Evolutionary conservation across 2,113 vertebrate genomes (phyloP).

Genomic region (Indicator indicator): DNA sequence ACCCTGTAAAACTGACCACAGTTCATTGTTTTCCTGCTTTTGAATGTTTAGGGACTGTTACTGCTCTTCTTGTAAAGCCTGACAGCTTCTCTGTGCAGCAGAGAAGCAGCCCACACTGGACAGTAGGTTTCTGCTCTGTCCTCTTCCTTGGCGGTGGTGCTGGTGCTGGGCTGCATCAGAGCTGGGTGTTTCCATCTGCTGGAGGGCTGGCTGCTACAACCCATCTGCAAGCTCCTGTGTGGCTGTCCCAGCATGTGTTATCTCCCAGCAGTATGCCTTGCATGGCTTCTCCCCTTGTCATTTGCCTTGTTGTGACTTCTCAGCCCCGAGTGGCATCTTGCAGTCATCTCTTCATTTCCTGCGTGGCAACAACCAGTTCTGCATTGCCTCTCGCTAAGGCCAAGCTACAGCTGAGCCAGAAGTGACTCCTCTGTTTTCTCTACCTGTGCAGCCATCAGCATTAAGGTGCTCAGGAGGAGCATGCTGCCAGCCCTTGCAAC

Average conservation of each 20-base stretch:
- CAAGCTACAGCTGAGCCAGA: background rate
- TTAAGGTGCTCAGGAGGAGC: background rate
- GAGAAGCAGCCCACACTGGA: background rate
- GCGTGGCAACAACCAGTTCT: accelerated
- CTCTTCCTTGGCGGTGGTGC: background rate
- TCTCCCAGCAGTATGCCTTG: background rate
- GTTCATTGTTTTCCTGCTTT: constrained; percentile 8
- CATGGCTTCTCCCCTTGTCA: constrained; percentile 1
- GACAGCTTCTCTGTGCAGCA: background rate
- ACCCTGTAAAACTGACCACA: background rate
- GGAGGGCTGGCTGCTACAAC: background rate
- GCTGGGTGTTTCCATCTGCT: background rate
- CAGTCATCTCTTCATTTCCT: background rate
- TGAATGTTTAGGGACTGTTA: constrained; percentile 1
- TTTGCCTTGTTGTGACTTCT: background rate
- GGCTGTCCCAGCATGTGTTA: background rate
- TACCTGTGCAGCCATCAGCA: accelerated
- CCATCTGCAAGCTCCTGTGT: background rate
- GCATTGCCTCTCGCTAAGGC: background rate
- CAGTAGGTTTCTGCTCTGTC: background rate
- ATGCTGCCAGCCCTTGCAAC: background rate
- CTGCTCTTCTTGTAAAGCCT: background rate
- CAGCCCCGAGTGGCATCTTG: background rate
- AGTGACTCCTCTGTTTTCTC: background rate
- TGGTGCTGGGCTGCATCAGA: background rate